A percentile compares a stretch with the other conserved stretches of the same genome.
Evolutionary conservation across 2,113 vertebrate species (phyloP).

Genomic region (Hemicordylus capensis): DNA sequence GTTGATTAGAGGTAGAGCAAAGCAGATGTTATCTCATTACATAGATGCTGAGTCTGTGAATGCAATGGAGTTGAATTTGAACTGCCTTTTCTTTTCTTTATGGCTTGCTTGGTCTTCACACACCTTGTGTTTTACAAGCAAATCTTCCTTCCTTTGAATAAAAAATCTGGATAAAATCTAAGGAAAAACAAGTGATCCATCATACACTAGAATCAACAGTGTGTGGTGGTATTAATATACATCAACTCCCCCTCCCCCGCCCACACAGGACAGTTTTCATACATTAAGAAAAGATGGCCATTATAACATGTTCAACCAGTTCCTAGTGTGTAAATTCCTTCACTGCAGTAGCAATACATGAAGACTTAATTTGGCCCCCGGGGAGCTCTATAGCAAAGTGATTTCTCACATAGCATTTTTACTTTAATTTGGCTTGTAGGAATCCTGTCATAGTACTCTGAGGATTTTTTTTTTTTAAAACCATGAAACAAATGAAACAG

Average conservation of each 20-base stretch:
- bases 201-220: not conserved
- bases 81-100: not conserved
- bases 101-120: not conserved
- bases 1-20: constrained; percentile 18
- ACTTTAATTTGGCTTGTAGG: not conserved
- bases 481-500: not conserved
- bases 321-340: not conserved
- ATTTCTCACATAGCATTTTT: not conserved
- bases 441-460: not conserved
- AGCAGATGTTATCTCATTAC: not conserved
- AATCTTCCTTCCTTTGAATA: not conserved
- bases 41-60: not conserved
- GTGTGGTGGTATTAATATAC: not conserved
- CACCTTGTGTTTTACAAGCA: not conserved
- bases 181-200: not conserved
- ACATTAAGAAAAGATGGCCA: not conserved
- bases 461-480: too few species aligned
- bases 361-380: not conserved
- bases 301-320: not conserved
- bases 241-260: fast-evolving
- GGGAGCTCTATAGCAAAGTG: not conserved
- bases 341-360: not conserved
- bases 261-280: not conserved
- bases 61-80: not conserved
- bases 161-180: not conserved